Percentiles rank a stretch among this genome's conserved stretches.
Conservation (phyloP, 1,140 invertebrate genomes). For the Drosophila albomicans region DNA sequence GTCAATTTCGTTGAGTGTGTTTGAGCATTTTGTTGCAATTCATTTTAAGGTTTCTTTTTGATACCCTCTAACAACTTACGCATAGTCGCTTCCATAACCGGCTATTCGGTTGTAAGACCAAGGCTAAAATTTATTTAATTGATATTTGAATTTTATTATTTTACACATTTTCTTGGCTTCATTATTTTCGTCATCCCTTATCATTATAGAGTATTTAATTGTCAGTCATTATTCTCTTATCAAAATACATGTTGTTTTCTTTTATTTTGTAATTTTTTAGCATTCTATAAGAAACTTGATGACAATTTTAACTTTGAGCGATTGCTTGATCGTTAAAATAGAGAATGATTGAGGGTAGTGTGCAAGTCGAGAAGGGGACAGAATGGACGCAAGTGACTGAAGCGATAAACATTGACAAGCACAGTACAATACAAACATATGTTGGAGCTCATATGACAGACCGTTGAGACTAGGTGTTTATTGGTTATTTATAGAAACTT, state of each 20-base stretch:
- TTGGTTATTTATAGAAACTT: not conserved
- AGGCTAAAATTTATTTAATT: too few relatives aligned
- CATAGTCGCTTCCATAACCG: too few relatives aligned
- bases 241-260: slow-evolving; percentile 11
- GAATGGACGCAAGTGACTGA: not conserved
- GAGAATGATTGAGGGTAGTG: not conserved
- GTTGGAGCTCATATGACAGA: slow-evolving; percentile 6
- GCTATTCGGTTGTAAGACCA: too few relatives aligned
- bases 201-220: slow-evolving; percentile 16
- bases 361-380: not conserved
- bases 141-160: not conserved
- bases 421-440: not conserved
- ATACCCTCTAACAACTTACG: not conserved
- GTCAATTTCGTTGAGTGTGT: slow-evolving; percentile 81
- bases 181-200: not conserved
- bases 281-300: slow-evolving; percentile 54
- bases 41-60: slow-evolving; percentile 58
- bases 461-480: not conserved
- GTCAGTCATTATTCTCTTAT: not conserved
- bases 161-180: not conserved
- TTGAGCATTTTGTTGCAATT: slow-evolving; percentile 82
- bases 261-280: slow-evolving; percentile 39
- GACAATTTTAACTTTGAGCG: slow-evolving; percentile 79
- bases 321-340: slow-evolving; percentile 46
- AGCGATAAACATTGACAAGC: slow-evolving; percentile 27